Evolutionary conservation across 2,797 vertebrate genomes (phyloP), one percentile per base, ranked within the genome.

Genomic region (Lutjanus campechanus): DNA sequence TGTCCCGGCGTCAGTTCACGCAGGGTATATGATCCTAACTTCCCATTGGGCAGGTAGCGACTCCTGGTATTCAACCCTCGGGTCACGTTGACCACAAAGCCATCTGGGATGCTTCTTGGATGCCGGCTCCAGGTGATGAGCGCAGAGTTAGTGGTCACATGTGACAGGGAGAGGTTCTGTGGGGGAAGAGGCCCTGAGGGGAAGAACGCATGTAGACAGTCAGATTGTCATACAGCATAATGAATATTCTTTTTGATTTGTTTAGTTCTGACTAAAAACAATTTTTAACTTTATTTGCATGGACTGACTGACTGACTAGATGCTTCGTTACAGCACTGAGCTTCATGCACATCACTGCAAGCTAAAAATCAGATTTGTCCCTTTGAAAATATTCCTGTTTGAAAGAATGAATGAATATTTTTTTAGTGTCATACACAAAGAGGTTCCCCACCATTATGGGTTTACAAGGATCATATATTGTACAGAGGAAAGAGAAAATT

Each of bases 81-180:
- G 65, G 97, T 99, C 91, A 99, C 95, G 0, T 99, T 99, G 89
- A 99, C 96, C 93, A 98, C 95, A 22, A 97, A 99, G 1, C 98
- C 98, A 49, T 98, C 97, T 63, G 95, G 93, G 1, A 93, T 13
- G 0, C 94, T 94, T 0, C 86, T 70, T 0, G 94, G 88, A 0
- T 95, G 95, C 69, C 91, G 91, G 7, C 96, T 96, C 98, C 98
- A 99, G 12, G 88, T 95, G 88, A 99, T 88, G 40, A 94, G 95
- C 22, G 97, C 98, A 0, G 97, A 95, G 66, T 96, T 98, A 73
- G 96, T 86, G 0, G 95, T 96, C 82, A 99, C 94, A 0, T 95
- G 95, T n/a, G 96, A 90, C 15, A 98, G 86, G 0, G 97, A 97
- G 73, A 99, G 96, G 89, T 99, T 99, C 85, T 95, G 96, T 0